These are phyloP conservation scores for Styela clava DNA, from an alignment of 23 tunicate genomes.

Conservation along the genomic window DNA sequence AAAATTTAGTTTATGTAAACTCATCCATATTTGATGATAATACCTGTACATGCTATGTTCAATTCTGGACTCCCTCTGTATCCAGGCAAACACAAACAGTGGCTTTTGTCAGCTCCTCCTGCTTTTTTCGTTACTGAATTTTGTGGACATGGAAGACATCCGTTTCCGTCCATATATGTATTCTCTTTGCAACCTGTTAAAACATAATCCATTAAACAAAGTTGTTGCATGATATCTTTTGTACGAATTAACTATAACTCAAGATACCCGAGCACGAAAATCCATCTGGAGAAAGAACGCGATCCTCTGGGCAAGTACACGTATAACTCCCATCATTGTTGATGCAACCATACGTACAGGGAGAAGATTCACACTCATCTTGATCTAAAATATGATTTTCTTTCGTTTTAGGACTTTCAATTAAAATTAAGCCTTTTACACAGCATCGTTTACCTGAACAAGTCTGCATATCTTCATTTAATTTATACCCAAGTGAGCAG, in stretches of 20 bases:
- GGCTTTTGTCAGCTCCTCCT: conserved; percentile 2
- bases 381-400: no score
- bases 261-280: conserved; percentile 20
- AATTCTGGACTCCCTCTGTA: conserved; percentile 46
- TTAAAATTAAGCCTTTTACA: no score
- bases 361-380: conserved; percentile 28
- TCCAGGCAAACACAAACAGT: conserved; percentile 36
- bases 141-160: conserved; percentile 18
- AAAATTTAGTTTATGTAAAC: no score
- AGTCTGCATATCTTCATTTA: conserved; percentile 25
- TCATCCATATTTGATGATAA: no score
- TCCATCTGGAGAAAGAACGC: conserved; percentile 9
- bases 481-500: conserved; percentile 32
- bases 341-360: conserved; percentile 14
- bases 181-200: not conserved
- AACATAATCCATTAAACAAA: no score
- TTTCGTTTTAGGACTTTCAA: no score
- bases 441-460: conserved; percentile 43
- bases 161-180: not conserved
- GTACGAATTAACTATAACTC: no score
- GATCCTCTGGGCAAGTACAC: conserved; percentile 20
- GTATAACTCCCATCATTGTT: conserved; percentile 37
- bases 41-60: conserved; percentile 38
- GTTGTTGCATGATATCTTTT: no score
- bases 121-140: not conserved